Evolutionary conservation across 2,113 vertebrate genomes (phyloP).

Genomic region (Ptilonorhynchus violaceus): DNA sequence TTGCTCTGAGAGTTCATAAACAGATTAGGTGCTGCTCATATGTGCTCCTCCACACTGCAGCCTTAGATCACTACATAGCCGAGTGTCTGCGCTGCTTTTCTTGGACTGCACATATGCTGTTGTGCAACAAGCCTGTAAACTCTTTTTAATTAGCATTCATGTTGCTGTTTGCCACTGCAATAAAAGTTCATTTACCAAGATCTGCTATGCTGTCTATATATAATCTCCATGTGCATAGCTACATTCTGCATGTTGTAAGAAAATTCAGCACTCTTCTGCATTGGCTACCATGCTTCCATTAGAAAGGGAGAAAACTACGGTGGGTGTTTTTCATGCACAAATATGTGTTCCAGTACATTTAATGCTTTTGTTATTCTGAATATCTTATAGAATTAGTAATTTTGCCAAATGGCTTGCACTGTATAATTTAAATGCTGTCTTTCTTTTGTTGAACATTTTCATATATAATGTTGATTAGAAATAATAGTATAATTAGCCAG

Average conservation of each 20-base stretch:
- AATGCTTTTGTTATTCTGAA: neutral
- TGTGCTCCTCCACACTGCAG: neutral
- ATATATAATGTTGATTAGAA: neutral
- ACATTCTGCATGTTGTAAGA: neutral
- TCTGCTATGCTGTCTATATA: neutral
- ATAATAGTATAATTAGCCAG: neutral
- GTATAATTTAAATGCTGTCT: neutral
- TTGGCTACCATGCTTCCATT: neutral
- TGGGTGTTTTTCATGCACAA: neutral
- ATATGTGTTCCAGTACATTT: neutral
- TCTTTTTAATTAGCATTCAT: neutral
- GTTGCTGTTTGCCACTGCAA: neutral
- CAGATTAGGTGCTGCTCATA: neutral
- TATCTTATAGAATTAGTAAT: neutral
- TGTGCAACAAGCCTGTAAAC: neutral
- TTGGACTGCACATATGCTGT: neutral
- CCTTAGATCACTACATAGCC: rapidly evolving
- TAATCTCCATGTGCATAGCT: neutral
- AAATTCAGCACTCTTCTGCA: neutral
- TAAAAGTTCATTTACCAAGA: neutral
- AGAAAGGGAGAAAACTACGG: neutral
- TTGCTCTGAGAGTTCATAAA: neutral
- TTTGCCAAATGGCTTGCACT: neutral
- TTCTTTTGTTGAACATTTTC: neutral
- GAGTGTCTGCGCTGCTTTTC: neutral